Evolutionary conservation across 2,113 vertebrate species (phyloP), one percentile per base, ranked within the genome.

Genomic region (Hydropotes inermis): DNA sequence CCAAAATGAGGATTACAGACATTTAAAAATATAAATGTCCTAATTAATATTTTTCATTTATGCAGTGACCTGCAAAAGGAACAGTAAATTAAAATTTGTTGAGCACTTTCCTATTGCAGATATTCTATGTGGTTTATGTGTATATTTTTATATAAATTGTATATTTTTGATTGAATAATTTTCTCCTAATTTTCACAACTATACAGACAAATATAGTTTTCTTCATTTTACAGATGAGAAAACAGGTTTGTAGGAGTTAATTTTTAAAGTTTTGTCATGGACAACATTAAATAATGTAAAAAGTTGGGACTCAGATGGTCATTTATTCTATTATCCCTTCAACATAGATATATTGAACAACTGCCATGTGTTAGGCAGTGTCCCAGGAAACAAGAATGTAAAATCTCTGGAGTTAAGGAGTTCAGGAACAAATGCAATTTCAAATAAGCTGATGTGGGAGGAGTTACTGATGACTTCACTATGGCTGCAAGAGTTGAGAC

Each of bases 1-100:
- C 64, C 17, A 70, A 36, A n/a, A 70, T 67, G 21, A 89, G 15
- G 27, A 45, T 85, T 85, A 85, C 5, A 57, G 64, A 74, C 15
- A 57, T 36, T 95, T 78, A 50, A 92, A 97, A 54, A 82, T 19
- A 54, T 36, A 57, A 86, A 54, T 74, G 50, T 50, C 23, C 27
- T 52, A 84, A 92, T 89, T 61, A 93, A 58, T 79, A 81, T 89
- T 84, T 97, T 89, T 57, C n/a, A 50, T 67, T 86, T 86, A 82
- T 87, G 30, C 55, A 90, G 19, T 87, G 57, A 82, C 45, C 95
- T 84, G 54, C 4, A 55, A 89, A 85, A 61, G 16, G 9, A 52
- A 47, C 4, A 70, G 39, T 39, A 50, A 82, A 82, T 60, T 91
- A 89, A 94, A 60, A 76, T 74, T 25, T 43, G 28, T 85, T 79